Evolutionary conservation across 2,888 invertebrate genomes (phyloP).

Genomic region (Eilema sororculum): DNA sequence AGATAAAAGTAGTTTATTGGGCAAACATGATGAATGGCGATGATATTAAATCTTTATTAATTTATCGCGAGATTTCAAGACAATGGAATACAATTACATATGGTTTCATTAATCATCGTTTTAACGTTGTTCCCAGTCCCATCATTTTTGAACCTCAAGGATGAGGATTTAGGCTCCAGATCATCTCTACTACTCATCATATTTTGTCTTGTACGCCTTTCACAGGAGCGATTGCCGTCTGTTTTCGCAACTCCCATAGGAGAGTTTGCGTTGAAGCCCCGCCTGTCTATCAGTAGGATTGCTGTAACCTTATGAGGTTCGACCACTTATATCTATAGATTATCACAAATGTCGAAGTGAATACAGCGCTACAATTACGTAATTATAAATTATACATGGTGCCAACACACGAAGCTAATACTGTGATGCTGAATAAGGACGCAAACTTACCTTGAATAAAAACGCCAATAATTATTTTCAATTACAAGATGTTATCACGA

Average conservation of each 20-base stretch:
- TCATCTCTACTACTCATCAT: neutral
- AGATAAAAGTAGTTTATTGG: conserved; percentile 50
- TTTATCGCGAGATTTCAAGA: conserved; percentile 37
- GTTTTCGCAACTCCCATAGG: neutral
- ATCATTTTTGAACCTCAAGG: neutral
- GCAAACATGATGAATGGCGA: conserved; percentile 46
- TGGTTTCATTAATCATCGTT: conserved; percentile 12
- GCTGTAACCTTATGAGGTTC: neutral
- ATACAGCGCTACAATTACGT: conserved; percentile 39
- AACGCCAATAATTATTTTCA: conserved; percentile 62
- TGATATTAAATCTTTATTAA: conserved; percentile 20
- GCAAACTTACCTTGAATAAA: conserved; percentile 61
- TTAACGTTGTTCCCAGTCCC: neutral
- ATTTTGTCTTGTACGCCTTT: neutral
- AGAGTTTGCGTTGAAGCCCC: neutral
- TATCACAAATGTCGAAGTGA: conserved; percentile 25
- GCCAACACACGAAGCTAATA: conserved; percentile 51
- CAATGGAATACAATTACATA: conserved; percentile 34
- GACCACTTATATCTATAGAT: conserved; percentile 23
- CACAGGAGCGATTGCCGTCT: neutral
- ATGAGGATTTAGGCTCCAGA: too few species aligned
- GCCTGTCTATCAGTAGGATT: neutral
- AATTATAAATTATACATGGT: conserved; percentile 60
- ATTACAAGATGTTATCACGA: conserved; percentile 60
- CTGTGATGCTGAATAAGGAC: conserved; percentile 59